Percentiles rank a stretch among this genome's conserved stretches.
Conservation (phyloP, 2,797 vertebrate species). For the Leuciscus waleckii region DNA sequence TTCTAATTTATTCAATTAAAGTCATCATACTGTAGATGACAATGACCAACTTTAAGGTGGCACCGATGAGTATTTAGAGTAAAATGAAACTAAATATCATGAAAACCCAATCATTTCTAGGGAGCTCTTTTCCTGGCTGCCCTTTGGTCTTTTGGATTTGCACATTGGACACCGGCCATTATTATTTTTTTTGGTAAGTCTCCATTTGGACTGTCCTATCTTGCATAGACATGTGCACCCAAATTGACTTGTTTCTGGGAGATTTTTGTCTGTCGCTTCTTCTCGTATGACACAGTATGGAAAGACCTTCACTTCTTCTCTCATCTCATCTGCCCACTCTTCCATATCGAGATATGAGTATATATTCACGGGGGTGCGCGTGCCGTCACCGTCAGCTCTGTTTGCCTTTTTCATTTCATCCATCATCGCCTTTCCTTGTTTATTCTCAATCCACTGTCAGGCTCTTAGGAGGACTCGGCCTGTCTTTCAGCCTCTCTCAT, state of each 20-base stretch:
- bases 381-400: constrained; percentile 39
- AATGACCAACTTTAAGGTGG: not conserved
- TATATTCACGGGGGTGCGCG: constrained; percentile 33
- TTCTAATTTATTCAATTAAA: no score
- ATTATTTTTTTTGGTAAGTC: not conserved
- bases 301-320: constrained; percentile 42
- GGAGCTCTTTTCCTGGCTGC: not conserved
- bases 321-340: constrained; percentile 54
- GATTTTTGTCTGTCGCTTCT: not conserved
- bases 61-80: not conserved
- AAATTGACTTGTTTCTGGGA: constrained; percentile 37
- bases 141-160: not conserved
- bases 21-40: not conserved
- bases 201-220: not conserved
- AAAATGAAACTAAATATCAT: not conserved
- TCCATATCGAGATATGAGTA: constrained; percentile 46
- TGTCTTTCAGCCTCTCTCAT: constrained; percentile 38
- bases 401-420: constrained; percentile 46
- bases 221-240: not conserved
- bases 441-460: constrained; percentile 56
- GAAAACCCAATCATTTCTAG: not conserved
- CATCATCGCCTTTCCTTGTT: constrained; percentile 53
- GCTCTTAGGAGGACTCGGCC: constrained; percentile 43
- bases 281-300: constrained; percentile 13
- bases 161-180: constrained; percentile 1